Conservation (phyloP, 2,797 vertebrate genomes). For the Pseudocheirus occidentalis region DNA sequence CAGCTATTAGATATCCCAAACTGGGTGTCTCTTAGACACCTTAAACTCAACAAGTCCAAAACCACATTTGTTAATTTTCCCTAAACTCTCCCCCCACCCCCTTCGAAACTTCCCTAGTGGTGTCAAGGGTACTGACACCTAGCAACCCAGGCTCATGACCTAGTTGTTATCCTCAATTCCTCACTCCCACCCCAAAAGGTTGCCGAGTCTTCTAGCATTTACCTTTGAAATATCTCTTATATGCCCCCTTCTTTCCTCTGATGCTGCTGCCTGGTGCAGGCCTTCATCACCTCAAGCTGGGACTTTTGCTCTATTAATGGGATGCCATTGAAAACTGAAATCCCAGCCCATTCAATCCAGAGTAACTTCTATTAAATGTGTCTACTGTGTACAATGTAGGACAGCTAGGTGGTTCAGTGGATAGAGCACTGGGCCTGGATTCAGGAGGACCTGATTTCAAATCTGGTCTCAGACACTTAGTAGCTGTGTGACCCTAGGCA, state of each 20-base stretch:
- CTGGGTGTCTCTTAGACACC: not conserved
- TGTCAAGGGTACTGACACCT: not conserved
- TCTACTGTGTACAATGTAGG: too few species aligned
- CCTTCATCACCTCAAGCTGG: not conserved
- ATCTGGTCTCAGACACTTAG: not conserved
- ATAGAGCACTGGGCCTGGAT: not conserved
- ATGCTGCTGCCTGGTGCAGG: not conserved
- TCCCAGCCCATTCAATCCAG: not conserved
- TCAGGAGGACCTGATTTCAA: not conserved
- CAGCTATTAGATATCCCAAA: not conserved
- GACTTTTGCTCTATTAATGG: not conserved
- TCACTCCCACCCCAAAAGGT: not conserved
- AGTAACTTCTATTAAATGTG: not conserved
- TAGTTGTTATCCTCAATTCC: not conserved
- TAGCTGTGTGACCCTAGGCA: not conserved
- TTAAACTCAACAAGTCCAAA: not conserved
- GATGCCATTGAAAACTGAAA: not conserved
- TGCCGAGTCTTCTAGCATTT: not conserved
- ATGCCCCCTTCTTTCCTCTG: not conserved
- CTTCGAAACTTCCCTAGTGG: not conserved
- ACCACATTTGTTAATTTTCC: not conserved
- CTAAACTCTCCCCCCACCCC: not conserved
- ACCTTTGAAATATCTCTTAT: not conserved
- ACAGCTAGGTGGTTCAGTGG: not conserved
- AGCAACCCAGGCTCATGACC: not conserved